phyloP scores from a whole-genome alignment of 1,140 invertebrate genomes.

The Cherax destructor region DNA sequence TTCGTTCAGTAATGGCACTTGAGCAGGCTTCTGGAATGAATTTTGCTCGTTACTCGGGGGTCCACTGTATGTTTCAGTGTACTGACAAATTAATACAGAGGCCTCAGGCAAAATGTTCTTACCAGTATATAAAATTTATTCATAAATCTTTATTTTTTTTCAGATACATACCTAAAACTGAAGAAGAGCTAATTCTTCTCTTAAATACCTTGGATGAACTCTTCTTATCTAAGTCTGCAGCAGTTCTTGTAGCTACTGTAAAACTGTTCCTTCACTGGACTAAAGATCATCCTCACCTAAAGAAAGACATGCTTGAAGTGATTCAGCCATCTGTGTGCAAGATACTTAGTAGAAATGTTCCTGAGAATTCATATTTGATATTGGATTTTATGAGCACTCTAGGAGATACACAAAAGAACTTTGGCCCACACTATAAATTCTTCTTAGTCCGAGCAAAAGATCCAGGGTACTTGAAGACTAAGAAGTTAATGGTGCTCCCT shows the following conservation, averaged over 20 bases:
- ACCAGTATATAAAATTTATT: neutral
- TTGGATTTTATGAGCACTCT: conserved; percentile 31
- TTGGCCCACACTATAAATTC: conserved; percentile 59
- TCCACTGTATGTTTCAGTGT: neutral
- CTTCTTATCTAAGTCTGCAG: conserved; percentile 40
- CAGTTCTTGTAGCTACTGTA: conserved; percentile 37
- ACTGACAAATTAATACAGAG: neutral
- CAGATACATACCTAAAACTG: conserved; percentile 51
- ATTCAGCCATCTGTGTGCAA: conserved; percentile 55
- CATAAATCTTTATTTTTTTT: neutral
- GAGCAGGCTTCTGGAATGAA: no score
- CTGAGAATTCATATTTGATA: conserved; percentile 49
- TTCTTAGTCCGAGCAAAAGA: conserved; percentile 55
- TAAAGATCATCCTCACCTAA: conserved; percentile 48
- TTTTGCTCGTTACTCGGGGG: no score
- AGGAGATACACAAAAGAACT: conserved; percentile 36
- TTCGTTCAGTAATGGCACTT: no score
- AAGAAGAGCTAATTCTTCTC: conserved; percentile 51
- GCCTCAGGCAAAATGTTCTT: neutral
- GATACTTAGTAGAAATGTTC: conserved; percentile 45
- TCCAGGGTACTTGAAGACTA: conserved; percentile 52
- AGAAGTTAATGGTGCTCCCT: conserved; percentile 48
- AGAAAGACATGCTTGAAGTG: conserved; percentile 57
- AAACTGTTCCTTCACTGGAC: conserved; percentile 48
- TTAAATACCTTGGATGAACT: conserved; percentile 55